phyloP scores from a whole-genome alignment of 2,888 invertebrate species.

The Ecdyonurus torrentis region DNA sequence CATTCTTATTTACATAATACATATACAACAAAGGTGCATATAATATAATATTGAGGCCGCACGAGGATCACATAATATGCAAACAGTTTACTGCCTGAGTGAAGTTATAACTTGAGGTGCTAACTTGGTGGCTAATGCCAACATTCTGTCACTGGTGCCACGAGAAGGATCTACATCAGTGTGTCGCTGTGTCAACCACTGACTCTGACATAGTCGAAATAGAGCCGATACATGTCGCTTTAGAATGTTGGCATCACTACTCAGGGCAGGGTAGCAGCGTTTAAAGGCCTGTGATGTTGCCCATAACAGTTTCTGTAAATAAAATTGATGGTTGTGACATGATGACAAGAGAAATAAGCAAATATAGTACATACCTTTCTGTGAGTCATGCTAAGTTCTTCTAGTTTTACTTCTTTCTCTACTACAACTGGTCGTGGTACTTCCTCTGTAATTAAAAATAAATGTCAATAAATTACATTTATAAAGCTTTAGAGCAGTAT shows the following conservation, averaged over 20 bases:
- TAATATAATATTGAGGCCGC: too few species aligned
- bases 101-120: background rate
- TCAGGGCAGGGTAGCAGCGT: background rate
- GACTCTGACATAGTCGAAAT: background rate
- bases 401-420: background rate
- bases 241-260: background rate
- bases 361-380: background rate
- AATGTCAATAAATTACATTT: too few species aligned
- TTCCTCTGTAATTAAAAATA: too few species aligned
- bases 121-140: background rate
- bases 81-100: background rate
- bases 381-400: background rate
- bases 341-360: too few species aligned
- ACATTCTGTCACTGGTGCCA: background rate
- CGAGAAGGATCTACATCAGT: background rate
- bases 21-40: too few species aligned
- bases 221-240: background rate
- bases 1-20: too few species aligned
- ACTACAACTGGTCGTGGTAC: background rate
- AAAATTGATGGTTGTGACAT: too few species aligned
- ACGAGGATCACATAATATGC: too few species aligned
- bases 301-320: background rate
- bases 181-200: background rate
- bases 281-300: background rate
- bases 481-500: too few species aligned